A percentile compares a stretch with the other conserved stretches of the same genome.
phyloP scores from a whole-genome alignment of 2,797 vertebrate species.

The Chromobotia macracanthus region DNA sequence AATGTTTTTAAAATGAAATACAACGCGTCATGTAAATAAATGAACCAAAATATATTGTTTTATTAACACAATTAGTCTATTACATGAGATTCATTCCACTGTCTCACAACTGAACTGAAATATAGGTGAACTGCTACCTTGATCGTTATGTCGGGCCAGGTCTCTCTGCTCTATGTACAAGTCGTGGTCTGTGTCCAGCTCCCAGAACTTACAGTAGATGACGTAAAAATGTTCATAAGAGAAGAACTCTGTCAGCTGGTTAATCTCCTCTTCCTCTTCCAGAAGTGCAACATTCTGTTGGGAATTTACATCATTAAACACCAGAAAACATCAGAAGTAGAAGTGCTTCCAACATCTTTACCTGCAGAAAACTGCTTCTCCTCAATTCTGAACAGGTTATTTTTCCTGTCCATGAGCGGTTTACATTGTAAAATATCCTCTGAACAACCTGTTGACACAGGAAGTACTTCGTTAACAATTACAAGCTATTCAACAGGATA shows the following conservation, averaged over 20 bases:
- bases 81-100: not conserved
- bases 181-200: slow-evolving; percentile 95
- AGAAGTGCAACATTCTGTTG: slow-evolving; percentile 87
- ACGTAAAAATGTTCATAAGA: slow-evolving; percentile 98
- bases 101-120: not conserved
- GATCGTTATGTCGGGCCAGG: slow-evolving; percentile 89
- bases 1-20: not conserved
- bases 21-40: not conserved
- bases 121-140: slow-evolving; percentile 76
- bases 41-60: not conserved
- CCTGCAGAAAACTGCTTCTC: slow-evolving; percentile 94
- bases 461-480: not conserved
- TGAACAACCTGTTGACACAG: slow-evolving; percentile 85
- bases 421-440: slow-evolving; percentile 95
- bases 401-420: slow-evolving; percentile 92
- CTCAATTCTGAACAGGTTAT: slow-evolving; percentile 89
- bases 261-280: slow-evolving; percentile 92
- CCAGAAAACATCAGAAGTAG: not conserved
- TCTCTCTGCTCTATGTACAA: slow-evolving; percentile 91
- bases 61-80: not conserved
- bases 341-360: slow-evolving; percentile 45
- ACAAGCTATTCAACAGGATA: no score
- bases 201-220: slow-evolving; percentile 99
- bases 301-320: slow-evolving; percentile 18
- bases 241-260: slow-evolving; percentile 94